Base-by-base conservation (phyloP, 2,113 vertebrate genomes). In the Tetraodon nigroviridis region DNA sequence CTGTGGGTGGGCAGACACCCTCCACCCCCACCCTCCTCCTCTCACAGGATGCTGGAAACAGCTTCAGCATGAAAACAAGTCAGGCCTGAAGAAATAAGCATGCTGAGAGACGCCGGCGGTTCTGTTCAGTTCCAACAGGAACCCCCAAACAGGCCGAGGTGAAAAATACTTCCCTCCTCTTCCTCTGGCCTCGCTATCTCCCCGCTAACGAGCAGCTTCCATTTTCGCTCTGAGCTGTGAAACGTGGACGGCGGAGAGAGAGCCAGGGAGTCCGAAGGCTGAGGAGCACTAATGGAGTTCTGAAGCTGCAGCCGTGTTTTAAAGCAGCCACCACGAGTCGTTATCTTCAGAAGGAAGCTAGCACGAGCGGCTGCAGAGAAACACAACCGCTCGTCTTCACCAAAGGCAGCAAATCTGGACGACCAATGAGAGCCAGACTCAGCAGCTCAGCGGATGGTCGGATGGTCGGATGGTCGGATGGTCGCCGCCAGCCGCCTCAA, bases 271-370 rank as follows among this genome's bases (percentile, higher is more conserved):
- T 32, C 46, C 58, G 19, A 44, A 65, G 42, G 62, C 56, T 62
- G 67, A 37, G 17, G 53, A 77, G 42, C 32, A 53, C 27, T 67
- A 47, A 74, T 78, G 60, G 55, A 67, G 45, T 76, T 65, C 54
- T 19, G 55, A 68, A 13, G 45, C 64, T 24, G 45, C 49, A 58
- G 57, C 51, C 14, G 42, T 16, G 21, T 47, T 18, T 55, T 42
- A 44, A 51, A 52, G 58, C 48, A 27, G 49, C 70, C 58, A 59
- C 75, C 61, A 64, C 16, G 32, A 70, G 58, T 59, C 41, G 14
- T 72, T 80, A 77, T 73, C 58, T 83, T 77, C 11, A 68, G 54
- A 71, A 67, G 42, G 37, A 6, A 61, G 58, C 62, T 22, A 60
- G 76, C 58, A 70, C 74, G 61, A 68, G 51, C 71, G 59, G 64